Percentiles rank a stretch among this genome's conserved stretches.
Conservation (phyloP, 1,140 invertebrate genomes). For the Calosoma granatense region DNA sequence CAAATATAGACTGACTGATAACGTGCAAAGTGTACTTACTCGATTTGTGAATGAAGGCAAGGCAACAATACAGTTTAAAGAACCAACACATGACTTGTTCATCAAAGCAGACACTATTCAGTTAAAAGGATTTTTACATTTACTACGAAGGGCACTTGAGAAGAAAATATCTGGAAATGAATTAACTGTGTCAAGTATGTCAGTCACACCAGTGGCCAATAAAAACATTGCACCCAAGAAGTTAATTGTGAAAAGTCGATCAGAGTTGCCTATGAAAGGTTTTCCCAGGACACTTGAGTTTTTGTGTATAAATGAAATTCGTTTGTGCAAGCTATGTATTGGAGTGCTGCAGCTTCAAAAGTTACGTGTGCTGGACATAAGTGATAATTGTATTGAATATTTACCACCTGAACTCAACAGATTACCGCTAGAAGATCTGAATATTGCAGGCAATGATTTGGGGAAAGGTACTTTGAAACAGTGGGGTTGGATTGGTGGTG, state of each 20-base stretch:
- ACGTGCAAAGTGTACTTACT: constrained; percentile 53
- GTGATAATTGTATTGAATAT: constrained; percentile 60
- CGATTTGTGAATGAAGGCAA: constrained; percentile 64
- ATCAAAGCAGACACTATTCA: constrained; percentile 54
- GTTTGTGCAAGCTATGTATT: constrained; percentile 50
- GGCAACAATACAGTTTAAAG: constrained; percentile 56
- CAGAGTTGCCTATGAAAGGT: constrained; percentile 57
- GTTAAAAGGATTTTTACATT: constrained; percentile 55
- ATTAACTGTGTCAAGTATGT: constrained; percentile 40
- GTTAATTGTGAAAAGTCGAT: constrained; percentile 45
- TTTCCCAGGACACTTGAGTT: constrained; percentile 52
- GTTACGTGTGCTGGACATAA: constrained; percentile 61
- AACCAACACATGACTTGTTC: constrained; percentile 56
- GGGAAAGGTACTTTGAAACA: constrained; percentile 38
- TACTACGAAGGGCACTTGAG: constrained; percentile 48
- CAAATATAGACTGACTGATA: constrained; percentile 55
- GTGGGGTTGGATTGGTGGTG: constrained; percentile 54
- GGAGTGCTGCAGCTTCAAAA: constrained; percentile 53
- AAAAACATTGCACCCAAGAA: constrained; percentile 40
- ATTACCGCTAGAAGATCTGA: constrained; percentile 54
- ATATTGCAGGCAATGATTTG: constrained; percentile 60
- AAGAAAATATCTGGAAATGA: constrained; percentile 46
- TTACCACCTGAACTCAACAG: constrained; percentile 64
- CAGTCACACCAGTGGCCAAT: constrained; percentile 35
- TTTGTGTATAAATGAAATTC: constrained; percentile 46